Conservation (phyloP, 2,113 vertebrate species). For the Neotoma lepida region DNA sequence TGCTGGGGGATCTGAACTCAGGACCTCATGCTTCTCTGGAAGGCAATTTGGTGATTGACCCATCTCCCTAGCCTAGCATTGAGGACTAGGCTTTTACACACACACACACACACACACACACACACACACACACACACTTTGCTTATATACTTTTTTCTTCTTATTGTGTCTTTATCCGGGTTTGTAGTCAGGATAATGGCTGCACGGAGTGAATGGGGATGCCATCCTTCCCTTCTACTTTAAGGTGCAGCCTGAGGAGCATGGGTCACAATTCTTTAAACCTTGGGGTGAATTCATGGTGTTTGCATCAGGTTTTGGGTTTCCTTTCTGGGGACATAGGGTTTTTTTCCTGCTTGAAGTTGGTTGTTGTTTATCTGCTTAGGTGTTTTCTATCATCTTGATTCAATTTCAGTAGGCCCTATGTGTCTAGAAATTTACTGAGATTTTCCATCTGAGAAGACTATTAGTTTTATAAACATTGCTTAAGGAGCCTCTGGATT, state of each 20-base stretch:
- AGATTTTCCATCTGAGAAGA: not conserved
- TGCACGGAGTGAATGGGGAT: not conserved
- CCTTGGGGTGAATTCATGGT: not conserved
- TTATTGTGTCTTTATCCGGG: not conserved
- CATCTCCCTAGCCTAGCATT: too few relatives aligned
- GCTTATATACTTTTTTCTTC: not conserved
- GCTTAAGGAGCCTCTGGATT: not conserved
- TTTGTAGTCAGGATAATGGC: not conserved
- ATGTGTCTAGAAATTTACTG: not conserved
- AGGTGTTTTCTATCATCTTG: not conserved
- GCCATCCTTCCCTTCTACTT: not conserved
- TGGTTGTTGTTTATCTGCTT: not conserved
- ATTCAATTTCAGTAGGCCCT: not conserved
- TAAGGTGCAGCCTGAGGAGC: not conserved
- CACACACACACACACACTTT: too few relatives aligned
- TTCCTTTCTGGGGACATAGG: not conserved
- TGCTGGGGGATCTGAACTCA: not conserved
- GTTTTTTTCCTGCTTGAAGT: not conserved
- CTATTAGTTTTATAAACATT: not conserved
- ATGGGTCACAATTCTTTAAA: not conserved
- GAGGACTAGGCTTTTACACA: too few relatives aligned
- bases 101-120: too few relatives aligned
- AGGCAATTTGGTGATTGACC: not conserved
- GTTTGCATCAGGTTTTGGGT: too few relatives aligned
- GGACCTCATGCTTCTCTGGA: not conserved